Conservation (phyloP, 2,797 vertebrate species). For the Ibycter americanus region DNA sequence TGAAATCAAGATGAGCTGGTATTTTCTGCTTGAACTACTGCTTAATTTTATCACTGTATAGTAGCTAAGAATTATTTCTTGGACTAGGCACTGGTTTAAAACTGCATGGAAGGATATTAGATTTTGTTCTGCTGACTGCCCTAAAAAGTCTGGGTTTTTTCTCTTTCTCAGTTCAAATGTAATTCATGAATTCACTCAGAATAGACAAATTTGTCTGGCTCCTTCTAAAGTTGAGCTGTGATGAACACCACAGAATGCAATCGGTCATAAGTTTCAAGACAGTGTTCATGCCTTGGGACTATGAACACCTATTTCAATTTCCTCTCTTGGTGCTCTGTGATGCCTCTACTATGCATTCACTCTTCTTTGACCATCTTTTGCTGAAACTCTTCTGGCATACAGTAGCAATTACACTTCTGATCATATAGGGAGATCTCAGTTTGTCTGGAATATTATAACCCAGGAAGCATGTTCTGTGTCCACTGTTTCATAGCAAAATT, state of each 20-base stretch:
- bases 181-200: neutral
- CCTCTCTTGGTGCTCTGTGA: neutral
- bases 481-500: neutral
- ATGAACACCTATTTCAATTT: neutral
- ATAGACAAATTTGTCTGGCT: neutral
- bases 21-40: constrained; percentile 22
- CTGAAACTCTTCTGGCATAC: neutral
- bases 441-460: neutral
- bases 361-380: neutral
- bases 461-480: neutral
- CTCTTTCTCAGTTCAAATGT: neutral
- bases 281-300: neutral
- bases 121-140: neutral
- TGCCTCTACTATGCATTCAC: neutral
- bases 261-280: neutral
- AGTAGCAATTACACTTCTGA: neutral
- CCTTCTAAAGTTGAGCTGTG: neutral
- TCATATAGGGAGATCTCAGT: neutral
- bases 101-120: neutral
- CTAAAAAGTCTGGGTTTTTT: neutral
- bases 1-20: neutral
- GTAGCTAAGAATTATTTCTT: constrained; percentile 15
- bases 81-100: neutral
- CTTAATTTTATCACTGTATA: constrained; percentile 37
- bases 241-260: neutral